A percentile compares a stretch with the other conserved stretches of the same genome.
Conservation (phyloP, 2,113 vertebrate species). For the Sialia sialis region DNA sequence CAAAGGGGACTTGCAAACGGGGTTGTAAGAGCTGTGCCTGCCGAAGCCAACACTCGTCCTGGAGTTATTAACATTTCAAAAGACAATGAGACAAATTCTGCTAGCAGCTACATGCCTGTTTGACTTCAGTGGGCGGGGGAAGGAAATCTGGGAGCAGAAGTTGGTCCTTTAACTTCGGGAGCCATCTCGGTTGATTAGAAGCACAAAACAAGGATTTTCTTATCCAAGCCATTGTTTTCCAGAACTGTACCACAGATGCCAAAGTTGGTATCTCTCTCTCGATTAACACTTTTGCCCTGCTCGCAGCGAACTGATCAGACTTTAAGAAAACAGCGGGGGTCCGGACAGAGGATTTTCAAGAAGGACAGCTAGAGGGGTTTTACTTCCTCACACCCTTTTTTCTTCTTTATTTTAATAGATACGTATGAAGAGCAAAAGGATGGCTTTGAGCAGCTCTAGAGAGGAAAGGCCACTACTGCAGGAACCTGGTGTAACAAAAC, state of each 20-base stretch:
- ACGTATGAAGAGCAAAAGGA: neutral
- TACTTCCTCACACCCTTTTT: neutral
- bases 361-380: neutral
- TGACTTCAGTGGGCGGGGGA: slow-evolving; percentile 25
- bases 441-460: neutral
- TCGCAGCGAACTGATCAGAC: slow-evolving; percentile 7
- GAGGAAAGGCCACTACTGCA: slow-evolving; percentile 15
- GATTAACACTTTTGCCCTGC: neutral
- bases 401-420: neutral
- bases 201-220: slow-evolving; percentile 62
- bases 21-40: slow-evolving; percentile 25
- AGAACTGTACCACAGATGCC: slow-evolving; percentile 20
- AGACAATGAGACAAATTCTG: slow-evolving; percentile 65
- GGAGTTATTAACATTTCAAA: slow-evolving; percentile 78
- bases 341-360: neutral
- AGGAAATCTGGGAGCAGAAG: slow-evolving; percentile 37
- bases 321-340: neutral
- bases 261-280: slow-evolving; percentile 7
- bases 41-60: slow-evolving; percentile 50
- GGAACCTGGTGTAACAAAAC: slow-evolving; percentile 30
- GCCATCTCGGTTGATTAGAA: slow-evolving; percentile 21
- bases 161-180: slow-evolving; percentile 43
- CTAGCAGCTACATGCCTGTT: slow-evolving; percentile 50
- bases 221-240: slow-evolving; percentile 59
- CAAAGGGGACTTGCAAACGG: slow-evolving; percentile 32